Evolutionary conservation across 2,888 invertebrate species (phyloP), one percentile per base, ranked within the genome.

Genomic region (Nectonema munidae): DNA sequence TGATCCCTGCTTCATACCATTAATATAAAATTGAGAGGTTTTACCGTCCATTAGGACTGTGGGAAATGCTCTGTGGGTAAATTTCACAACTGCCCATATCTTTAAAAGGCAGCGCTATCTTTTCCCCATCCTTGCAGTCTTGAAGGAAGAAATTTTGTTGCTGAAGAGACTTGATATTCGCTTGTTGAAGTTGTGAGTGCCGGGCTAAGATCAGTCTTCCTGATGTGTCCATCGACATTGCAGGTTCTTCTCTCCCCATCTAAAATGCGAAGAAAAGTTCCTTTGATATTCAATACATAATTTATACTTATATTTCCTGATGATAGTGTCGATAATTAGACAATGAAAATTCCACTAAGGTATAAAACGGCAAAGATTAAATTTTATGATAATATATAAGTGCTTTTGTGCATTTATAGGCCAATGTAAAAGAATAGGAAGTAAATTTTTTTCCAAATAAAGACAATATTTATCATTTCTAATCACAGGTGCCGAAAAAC

Each of bases 81-180:
- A 95, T 83, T 58, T 95, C 95, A 54, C 89, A 95, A 3, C 81
- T 76, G 2, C 95, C 95, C 76, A 95, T 81, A 51, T 95, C 95
- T 54, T 95, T 95, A 0, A 86, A 74, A 2, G 73, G 72, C 1
- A 99, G 67, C 0, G 83, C 75, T 11, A 99, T 62, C 29, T 77
- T 64, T 55, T 83, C 81, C 0, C 83, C 83, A 49, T 86, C 83
- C 44, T 55, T 53, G 39, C 51, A 41, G 38, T 49, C 49, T 21
- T 15, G 32, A 6, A 30, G 17, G 11, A 14, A 16, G 18, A 25
- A 11, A 34, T 37, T 4, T 13, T n/a, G 75, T 55, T 89, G 89
- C 53, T 95, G 89, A 54, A 34, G 32, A 6, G 37, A 14, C 16
- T 25, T 32, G 18, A 25, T 14, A 34, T 37, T 4, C n/a, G 15